Evolutionary conservation across 2,797 vertebrate genomes (phyloP), one percentile per base, ranked within the genome.

Genomic region (Catamblyrhynchus diadema): DNA sequence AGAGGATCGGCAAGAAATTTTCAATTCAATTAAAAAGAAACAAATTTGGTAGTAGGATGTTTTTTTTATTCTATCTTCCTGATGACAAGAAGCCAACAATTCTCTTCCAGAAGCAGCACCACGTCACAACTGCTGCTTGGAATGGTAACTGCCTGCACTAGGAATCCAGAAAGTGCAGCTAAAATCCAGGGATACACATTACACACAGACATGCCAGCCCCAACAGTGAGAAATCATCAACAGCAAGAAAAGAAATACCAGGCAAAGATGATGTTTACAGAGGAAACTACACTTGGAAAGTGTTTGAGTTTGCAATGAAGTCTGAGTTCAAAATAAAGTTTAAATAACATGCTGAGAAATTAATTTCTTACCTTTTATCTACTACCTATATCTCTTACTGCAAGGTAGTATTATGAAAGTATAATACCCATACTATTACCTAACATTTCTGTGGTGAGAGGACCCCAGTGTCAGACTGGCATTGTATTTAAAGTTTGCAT

Each of bases 111-210:
- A 94, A 91, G 89, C 47, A 90, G 88, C 51, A 91, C 81, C 69
- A 96, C 57, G 44, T 86, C 92, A 95, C 81, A 94, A 47, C 88
- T 87, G 74, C 42, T 88, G 85, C 81, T 96, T 86, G 84, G 77
- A 93, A 89, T 3, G 1, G 62, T 77, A 94, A 95, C 44, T 95
- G 82, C 81, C 94, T 95, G 81, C 69, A 42, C 56, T 73, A 28
- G 59, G 91, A 96, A 95, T 81, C 64, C 93, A 97, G 33, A n/a
- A 23, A 87, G 41, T 5, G n/a, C 56, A 95, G 94, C 65, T 96
- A 47, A 97, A 96, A 93, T 61, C 61, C 42, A 73, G 73, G 66
- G 81, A 74, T 74, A 41, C 64, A 42, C 25, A 12, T 91, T 92
- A 77, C 65, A 86, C 1, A 10, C 25, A 82, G 61, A 81, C 65